Conservation (phyloP, 2,797 vertebrate genomes). For the Ateles fusciceps region DNA sequence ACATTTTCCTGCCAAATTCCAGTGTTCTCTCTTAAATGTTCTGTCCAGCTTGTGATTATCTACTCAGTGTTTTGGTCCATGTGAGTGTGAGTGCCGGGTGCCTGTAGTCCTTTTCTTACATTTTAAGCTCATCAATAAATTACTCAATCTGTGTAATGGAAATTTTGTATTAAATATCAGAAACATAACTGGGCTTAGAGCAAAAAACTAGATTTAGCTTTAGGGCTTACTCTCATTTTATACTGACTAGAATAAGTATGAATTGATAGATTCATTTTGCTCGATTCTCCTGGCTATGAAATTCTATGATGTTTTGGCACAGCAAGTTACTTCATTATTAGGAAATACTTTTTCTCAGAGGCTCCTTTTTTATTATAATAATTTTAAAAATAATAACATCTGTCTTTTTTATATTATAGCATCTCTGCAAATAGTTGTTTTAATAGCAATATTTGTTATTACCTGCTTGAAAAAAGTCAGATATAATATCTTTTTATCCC, state of each 20-base stretch:
- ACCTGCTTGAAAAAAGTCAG: neutral
- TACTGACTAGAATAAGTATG: neutral
- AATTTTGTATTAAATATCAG: neutral
- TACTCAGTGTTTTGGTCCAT: neutral
- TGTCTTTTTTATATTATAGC: neutral
- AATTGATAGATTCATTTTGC: neutral
- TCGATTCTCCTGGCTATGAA: neutral
- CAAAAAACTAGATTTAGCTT: neutral
- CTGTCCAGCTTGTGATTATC: neutral
- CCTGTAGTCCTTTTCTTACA: neutral
- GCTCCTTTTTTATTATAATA: neutral
- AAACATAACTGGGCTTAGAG: neutral
- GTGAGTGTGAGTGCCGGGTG: neutral
- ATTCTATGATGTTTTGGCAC: neutral
- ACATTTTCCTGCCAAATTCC: neutral
- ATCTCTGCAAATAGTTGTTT: neutral
- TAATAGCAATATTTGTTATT: constrained; percentile 5
- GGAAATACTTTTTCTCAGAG: neutral
- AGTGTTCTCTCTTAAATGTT: neutral
- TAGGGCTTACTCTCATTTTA: neutral
- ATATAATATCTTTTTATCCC: neutral
- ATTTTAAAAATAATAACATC: neutral
- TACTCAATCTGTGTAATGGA: neutral
- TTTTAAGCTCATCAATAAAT: neutral
- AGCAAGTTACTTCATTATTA: neutral